Evolutionary conservation across 1,140 invertebrate genomes (phyloP), one percentile per base, ranked within the genome.

Genomic region (Euglossa dilemma): DNA sequence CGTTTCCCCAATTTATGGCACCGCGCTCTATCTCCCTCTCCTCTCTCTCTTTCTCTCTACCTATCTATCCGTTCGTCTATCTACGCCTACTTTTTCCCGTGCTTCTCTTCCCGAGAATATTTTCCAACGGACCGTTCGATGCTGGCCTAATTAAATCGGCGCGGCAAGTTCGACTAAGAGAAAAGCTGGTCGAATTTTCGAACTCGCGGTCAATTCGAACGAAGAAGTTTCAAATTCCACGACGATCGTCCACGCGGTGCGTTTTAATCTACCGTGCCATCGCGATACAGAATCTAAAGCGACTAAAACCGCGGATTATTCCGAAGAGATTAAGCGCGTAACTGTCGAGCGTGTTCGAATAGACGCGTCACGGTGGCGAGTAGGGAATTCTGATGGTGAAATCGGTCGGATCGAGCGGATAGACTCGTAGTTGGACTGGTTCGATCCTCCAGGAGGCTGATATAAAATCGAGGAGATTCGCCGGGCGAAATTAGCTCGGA

Each of bases 1-100:
- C 59, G 47, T 52, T 76, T 66, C 61, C 0, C 28, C 20, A 67
- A 77, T 77, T 77, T 77, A 76, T 66, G 74, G 28, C 47, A 52
- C 36, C 25, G 61, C 36, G 28, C 70, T 36, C 28, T 7, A 9
- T 16, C 36, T 23, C 20, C 36, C 50, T 71, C 25, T 54, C 18
- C 5, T 28, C 43, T 1, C n/a, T n/a, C n/a, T 36, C 47, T 52
- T 16, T n/a, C 4, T 23, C 18, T 52, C 47, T 70, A 8, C 9
- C 18, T 52, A 8, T 71, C 36, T 43, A 6, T 12, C 23, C n/a
- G n/a, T 12, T 8, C n/a, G n/a, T 36, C 18, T 18, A 52, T 6
- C 9, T 52, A 11, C 50, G 50, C 14, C 50, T 52, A 52, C 50
- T 11, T 52, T 7, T 20, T 36, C 25, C 61, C 9, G 14, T 7